Conservation (phyloP, 2,888 invertebrate genomes). For the Molanna angustata region DNA sequence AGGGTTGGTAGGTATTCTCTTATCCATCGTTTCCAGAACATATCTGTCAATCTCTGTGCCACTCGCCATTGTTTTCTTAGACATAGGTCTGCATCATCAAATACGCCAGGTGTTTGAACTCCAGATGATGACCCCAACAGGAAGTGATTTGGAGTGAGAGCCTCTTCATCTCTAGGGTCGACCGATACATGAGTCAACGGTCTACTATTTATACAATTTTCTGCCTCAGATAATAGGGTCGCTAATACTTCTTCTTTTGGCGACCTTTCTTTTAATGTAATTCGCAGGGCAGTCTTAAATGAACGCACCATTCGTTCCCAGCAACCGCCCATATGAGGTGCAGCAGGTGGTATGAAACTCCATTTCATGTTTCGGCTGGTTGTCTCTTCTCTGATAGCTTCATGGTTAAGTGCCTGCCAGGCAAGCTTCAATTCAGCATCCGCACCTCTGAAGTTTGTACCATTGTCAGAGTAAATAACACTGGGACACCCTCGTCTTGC, state of each 20-base stretch:
- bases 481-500: constrained; percentile 3
- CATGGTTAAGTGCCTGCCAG: background rate
- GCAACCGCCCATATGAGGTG: constrained; percentile 32
- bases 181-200: constrained; percentile 1
- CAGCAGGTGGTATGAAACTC: constrained; percentile 33
- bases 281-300: constrained; percentile 28
- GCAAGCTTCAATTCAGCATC: background rate
- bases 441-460: constrained; percentile 7
- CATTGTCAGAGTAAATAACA: background rate
- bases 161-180: background rate
- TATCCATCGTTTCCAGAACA: constrained; percentile 29
- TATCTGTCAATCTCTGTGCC: background rate
- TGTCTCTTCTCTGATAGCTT: background rate
- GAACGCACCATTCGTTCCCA: constrained; percentile 34
- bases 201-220: background rate
- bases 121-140: background rate
- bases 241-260: too few species aligned
- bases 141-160: constrained; percentile 1
- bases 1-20: constrained; percentile 31
- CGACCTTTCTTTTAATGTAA: constrained; percentile 22
- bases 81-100: background rate
- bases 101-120: background rate
- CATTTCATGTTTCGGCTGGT: constrained; percentile 20
- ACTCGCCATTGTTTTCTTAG: constrained; percentile 2
- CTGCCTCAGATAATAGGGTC: too few species aligned